A percentile compares a stretch with the other conserved stretches of the same genome.
Conservation (phyloP, 2,888 invertebrate species). For the Dynastes tityus region DNA sequence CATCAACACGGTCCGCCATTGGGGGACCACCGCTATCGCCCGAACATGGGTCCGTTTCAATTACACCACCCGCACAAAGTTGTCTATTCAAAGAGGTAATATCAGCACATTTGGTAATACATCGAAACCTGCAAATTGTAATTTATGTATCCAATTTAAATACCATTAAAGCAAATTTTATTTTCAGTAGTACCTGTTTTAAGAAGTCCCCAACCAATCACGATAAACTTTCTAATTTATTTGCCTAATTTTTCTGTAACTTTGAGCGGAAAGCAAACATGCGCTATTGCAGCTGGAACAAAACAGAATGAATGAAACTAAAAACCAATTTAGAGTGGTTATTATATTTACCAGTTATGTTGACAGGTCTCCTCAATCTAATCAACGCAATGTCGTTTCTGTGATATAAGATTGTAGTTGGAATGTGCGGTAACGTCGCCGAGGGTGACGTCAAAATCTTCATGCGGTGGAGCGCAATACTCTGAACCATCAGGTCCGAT, state of each 20-base stretch:
- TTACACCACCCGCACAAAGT: conserved; percentile 73
- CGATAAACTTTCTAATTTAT: not conserved
- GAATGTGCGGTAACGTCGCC: conserved; percentile 61
- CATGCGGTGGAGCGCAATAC: conserved; percentile 69
- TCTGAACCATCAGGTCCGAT: not conserved
- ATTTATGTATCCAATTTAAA: not conserved
- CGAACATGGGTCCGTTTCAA: conserved; percentile 79
- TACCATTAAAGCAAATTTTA: not conserved
- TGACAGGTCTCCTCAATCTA: conserved; percentile 61
- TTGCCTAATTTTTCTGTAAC: not conserved
- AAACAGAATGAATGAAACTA: too few relatives aligned
- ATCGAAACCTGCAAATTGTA: not conserved
- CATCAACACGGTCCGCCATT: conserved; percentile 73
- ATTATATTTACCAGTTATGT: conserved; percentile 57
- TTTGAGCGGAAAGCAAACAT: not conserved
- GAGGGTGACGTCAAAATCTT: conserved; percentile 71
- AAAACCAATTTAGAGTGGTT: too few relatives aligned
- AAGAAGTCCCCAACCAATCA: not conserved
- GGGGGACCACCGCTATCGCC: conserved; percentile 75
- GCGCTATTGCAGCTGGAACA: not conserved
- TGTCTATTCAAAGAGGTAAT: not conserved
- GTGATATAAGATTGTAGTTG: conserved; percentile 58
- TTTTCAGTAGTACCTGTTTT: not conserved
- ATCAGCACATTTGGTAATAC: not conserved
- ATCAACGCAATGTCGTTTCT: conserved; percentile 69